phyloP scores from a whole-genome alignment of 2,113 vertebrate genomes.

The Seriola quinqueradiata region DNA sequence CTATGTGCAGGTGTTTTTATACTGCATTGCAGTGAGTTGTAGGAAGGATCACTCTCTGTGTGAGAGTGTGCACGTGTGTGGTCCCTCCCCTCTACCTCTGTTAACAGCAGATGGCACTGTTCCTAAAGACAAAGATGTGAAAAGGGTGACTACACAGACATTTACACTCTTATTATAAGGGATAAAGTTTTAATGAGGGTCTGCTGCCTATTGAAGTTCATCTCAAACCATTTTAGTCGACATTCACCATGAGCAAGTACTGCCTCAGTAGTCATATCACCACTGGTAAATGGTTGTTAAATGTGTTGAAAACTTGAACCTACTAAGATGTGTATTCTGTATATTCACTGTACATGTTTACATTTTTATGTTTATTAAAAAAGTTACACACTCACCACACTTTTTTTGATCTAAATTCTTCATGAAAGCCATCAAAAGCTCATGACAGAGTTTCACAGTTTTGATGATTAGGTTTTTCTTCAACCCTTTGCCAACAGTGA shows the following conservation, averaged over 20 bases:
- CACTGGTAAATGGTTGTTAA: conserved; percentile 4
- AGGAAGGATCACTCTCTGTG: conserved; percentile 6
- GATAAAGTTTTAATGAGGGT: background rate
- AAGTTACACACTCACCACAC: background rate
- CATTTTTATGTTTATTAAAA: conserved; percentile 51
- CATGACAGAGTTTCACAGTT: conserved; percentile 16
- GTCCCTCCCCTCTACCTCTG: conserved; percentile 13
- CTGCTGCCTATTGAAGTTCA: background rate
- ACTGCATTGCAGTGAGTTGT: conserved; percentile 76
- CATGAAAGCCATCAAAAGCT: conserved; percentile 8
- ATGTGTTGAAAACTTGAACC: background rate
- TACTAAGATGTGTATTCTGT: conserved; percentile 1
- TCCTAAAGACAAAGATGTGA: conserved; percentile 46
- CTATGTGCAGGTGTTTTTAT: conserved; percentile 39
- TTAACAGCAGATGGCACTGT: conserved; percentile 79
- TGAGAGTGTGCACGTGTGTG: background rate
- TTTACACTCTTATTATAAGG: background rate
- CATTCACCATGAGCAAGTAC: background rate
- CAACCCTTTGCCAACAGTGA: background rate
- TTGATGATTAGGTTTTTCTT: background rate
- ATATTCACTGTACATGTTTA: conserved; percentile 41
- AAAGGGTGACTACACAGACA: background rate
- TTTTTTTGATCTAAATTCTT: conserved; percentile 24
- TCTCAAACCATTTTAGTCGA: background rate
- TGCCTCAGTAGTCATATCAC: background rate